Conservation (phyloP, 1,140 invertebrate genomes). For the Anastatus disparis region DNA sequence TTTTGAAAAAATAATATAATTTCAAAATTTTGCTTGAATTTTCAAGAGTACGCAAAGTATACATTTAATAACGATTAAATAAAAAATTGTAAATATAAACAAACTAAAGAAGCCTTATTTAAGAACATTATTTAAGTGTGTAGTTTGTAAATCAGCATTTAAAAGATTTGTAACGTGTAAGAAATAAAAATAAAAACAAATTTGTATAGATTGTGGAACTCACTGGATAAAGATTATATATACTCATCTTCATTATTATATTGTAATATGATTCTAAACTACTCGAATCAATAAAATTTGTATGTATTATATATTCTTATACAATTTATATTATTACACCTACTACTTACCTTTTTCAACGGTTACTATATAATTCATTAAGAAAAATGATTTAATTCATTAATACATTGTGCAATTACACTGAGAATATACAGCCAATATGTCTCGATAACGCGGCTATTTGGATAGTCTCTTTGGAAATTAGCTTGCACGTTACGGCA, state of each 20-base stretch:
- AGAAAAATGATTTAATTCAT: no score
- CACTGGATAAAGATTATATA: constrained; percentile 9
- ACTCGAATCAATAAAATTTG: constrained; percentile 35
- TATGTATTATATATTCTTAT: no score
- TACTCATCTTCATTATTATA: constrained; percentile 20
- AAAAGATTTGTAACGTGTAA: constrained; percentile 35
- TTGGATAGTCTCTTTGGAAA: no score
- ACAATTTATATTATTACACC: no score
- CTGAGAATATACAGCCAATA: no score
- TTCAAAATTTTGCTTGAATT: background rate
- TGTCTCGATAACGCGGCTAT: no score
- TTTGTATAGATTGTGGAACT: constrained; percentile 32
- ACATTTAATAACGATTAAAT: constrained; percentile 4
- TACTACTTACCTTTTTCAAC: no score
- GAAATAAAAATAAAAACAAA: constrained; percentile 11
- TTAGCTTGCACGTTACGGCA: no score
- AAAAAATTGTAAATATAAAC: constrained; percentile 50
- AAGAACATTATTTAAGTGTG: constrained; percentile 50
- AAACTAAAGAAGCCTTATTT: constrained; percentile 44
- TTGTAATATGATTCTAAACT: constrained; percentile 17
- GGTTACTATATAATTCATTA: no score
- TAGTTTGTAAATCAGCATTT: constrained; percentile 52
- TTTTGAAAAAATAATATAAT: background rate
- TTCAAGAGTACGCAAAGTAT: background rate
- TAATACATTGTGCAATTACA: no score